These are phyloP conservation scores for Drosophila rellima DNA, from an alignment of 2,888 invertebrate genomes.

Conservation along the genomic window DNA sequence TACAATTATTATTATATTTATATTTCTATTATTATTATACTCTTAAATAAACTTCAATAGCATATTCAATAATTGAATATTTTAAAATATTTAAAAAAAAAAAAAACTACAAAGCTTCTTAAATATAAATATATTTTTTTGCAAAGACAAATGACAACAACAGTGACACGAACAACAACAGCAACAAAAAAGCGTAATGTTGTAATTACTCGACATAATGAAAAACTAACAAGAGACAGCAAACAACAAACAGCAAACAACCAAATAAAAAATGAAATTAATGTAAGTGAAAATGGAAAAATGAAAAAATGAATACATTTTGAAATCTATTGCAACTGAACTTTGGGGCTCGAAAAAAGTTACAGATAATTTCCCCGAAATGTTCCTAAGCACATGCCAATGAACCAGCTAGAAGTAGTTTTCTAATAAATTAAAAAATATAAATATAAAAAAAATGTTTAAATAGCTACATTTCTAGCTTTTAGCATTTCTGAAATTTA, in stretches of 20 bases:
- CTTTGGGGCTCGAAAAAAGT: too few relatives aligned
- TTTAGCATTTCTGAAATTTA: too few relatives aligned
- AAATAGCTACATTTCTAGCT: too few relatives aligned
- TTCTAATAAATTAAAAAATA: too few relatives aligned
- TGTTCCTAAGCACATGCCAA: neutral
- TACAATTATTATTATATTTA: too few relatives aligned
- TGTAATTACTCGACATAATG: constrained; percentile 38
- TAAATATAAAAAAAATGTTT: too few relatives aligned
- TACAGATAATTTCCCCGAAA: neutral
- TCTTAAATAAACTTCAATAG: too few relatives aligned
- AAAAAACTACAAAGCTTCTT: too few relatives aligned
- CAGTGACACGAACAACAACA: constrained; percentile 5
- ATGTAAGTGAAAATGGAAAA: constrained; percentile 28
- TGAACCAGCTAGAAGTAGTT: too few relatives aligned
- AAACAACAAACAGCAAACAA: constrained; percentile 5
- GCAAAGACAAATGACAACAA: neutral
- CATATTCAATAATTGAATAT: too few relatives aligned
- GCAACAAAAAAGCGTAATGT: constrained; percentile 4
- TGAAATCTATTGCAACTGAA: constrained; percentile 6
- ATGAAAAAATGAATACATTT: constrained; percentile 4
- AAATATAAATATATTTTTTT: neutral
- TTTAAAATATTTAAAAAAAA: too few relatives aligned
- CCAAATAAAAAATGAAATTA: constrained; percentile 5
- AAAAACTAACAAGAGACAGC: constrained; percentile 37
- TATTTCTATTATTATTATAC: too few relatives aligned